Evolutionary conservation across 2,888 invertebrate species (phyloP).

Genomic region (Lottia scabra): DNA sequence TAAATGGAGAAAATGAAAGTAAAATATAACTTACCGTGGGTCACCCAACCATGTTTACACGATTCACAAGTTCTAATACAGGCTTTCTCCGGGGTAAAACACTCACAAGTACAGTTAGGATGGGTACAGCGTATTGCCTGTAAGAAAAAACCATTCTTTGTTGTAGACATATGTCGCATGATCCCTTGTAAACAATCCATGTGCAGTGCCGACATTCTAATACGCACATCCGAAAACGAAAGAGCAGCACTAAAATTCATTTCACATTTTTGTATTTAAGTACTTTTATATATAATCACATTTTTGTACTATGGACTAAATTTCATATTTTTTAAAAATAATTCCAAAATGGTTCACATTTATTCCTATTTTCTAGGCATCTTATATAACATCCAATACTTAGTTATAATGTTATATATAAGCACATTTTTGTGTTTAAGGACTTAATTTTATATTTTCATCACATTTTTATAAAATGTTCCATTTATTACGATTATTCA

Average conservation of each 20-base stretch:
- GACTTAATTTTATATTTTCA: no score
- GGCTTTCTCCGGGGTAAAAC: slow-evolving; percentile 78
- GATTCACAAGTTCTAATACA: slow-evolving; percentile 78
- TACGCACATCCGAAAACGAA: neutral
- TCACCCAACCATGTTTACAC: slow-evolving; percentile 82
- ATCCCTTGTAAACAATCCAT: neutral
- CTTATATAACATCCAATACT: no score
- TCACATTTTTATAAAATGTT: no score
- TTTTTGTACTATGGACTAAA: neutral
- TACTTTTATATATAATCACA: no score
- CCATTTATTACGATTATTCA: no score
- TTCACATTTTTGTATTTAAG: neutral
- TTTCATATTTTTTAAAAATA: neutral
- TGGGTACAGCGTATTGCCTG: slow-evolving; percentile 75
- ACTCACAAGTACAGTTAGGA: slow-evolving; percentile 78
- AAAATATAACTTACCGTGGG: slow-evolving; percentile 76
- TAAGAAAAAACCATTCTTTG: slow-evolving; percentile 46
- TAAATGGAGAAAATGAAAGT: slow-evolving; percentile 7
- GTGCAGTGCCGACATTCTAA: neutral
- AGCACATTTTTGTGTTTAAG: no score
- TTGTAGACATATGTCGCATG: slow-evolving; percentile 14
- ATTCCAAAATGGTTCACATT: neutral
- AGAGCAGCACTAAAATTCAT: neutral
- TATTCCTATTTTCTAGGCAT: no score
- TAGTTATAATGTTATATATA: no score